phyloP scores from a whole-genome alignment of 2,113 vertebrate species.

The Prochilodus magdalenae region DNA sequence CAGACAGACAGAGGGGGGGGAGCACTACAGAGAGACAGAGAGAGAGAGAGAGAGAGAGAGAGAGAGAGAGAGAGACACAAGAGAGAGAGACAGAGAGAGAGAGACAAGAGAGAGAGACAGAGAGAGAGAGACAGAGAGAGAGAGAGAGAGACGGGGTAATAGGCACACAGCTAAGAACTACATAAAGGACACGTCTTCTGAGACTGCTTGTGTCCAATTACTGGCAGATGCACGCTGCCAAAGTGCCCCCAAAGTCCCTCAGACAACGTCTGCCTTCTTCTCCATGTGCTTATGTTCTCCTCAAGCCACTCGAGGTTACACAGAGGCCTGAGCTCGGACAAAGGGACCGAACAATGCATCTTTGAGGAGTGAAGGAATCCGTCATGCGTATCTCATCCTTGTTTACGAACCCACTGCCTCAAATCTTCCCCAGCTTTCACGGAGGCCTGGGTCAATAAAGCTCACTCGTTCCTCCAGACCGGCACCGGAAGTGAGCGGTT shows the following conservation, averaged over 20 bases:
- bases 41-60: too few relatives aligned
- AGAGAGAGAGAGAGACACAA: too few relatives aligned
- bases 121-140: slow-evolving; percentile 14
- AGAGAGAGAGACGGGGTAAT: not conserved
- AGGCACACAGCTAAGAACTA: not conserved
- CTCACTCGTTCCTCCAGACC: not conserved
- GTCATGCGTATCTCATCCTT: not conserved
- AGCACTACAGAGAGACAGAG: too few relatives aligned
- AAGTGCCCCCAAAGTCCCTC: not conserved
- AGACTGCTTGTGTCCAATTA: slow-evolving; percentile 1
- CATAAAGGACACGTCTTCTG: not conserved
- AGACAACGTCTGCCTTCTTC: not conserved
- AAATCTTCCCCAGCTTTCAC: not conserved
- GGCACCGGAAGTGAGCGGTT: not conserved
- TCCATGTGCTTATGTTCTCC: not conserved
- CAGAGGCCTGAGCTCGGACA: not conserved
- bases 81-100: too few relatives aligned
- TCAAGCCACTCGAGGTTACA: slow-evolving; percentile 9
- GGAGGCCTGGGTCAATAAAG: not conserved
- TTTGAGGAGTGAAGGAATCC: not conserved
- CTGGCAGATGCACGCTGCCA: not conserved
- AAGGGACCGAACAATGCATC: slow-evolving; percentile 12
- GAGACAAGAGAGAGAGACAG: not conserved
- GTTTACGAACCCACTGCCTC: not conserved
- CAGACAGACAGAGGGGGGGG: too few relatives aligned